phyloP scores from a whole-genome alignment of 2,888 invertebrate species.

The Phytoseiulus persimilis region DNA sequence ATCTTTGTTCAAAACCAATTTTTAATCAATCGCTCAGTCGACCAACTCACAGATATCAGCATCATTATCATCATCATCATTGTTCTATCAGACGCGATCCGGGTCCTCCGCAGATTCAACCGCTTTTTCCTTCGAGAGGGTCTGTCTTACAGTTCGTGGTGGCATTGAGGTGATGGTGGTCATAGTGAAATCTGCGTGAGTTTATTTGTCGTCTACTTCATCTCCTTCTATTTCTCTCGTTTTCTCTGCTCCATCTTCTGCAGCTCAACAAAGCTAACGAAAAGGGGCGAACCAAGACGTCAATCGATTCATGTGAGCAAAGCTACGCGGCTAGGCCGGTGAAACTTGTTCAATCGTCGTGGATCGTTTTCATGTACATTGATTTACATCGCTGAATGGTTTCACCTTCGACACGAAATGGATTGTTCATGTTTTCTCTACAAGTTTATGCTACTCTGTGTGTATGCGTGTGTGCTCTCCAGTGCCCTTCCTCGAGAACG shows the following conservation, averaged over 20 bases:
- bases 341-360: neutral
- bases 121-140: neutral
- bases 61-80: neutral
- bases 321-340: neutral
- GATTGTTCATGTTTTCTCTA: constrained; percentile 5
- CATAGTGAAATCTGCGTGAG: neutral
- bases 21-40: constrained; percentile 5
- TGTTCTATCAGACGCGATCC: neutral
- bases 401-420: neutral
- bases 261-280: constrained; percentile 5
- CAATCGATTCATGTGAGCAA: neutral
- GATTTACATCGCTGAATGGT: neutral
- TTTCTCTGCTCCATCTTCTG: neutral
- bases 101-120: neutral
- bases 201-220: neutral
- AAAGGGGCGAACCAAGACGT: neutral
- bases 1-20: neutral
- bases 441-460: neutral
- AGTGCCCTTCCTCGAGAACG: neutral
- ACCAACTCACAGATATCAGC: neutral
- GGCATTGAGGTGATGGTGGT: neutral
- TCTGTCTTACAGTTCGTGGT: neutral
- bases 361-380: neutral
- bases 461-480: neutral
- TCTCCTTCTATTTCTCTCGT: neutral